These are phyloP conservation scores for Eubasilissa splendida DNA, from an alignment of 2,888 invertebrate species.

Conservation along the genomic window DNA sequence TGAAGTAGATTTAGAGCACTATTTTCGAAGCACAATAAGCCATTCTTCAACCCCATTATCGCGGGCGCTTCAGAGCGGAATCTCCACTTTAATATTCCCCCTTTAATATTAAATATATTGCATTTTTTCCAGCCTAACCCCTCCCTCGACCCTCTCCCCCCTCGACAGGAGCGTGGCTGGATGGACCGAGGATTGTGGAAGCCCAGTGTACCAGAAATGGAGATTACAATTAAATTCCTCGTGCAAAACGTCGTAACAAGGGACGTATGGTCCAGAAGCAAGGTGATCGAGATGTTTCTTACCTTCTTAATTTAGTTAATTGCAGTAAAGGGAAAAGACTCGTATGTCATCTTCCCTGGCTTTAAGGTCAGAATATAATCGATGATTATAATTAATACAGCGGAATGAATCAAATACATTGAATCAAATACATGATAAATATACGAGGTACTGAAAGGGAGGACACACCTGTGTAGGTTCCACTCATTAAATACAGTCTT, in stretches of 20 bases:
- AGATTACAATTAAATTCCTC: slow-evolving; percentile 59
- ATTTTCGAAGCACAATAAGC: slow-evolving; percentile 26
- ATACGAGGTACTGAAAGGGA: no score
- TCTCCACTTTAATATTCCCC: slow-evolving; percentile 22
- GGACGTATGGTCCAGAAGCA: slow-evolving; percentile 49
- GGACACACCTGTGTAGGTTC: no score
- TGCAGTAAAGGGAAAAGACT: no score
- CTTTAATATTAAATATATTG: slow-evolving; percentile 57
- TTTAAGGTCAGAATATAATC: no score
- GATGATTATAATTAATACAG: no score
- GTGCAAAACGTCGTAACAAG: slow-evolving; percentile 57
- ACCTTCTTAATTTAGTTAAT: no score
- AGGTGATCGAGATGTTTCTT: not conserved
- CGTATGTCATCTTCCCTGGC: no score
- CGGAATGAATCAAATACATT: no score
- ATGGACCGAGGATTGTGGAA: slow-evolving; percentile 47
- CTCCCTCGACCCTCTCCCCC: slow-evolving; percentile 9
- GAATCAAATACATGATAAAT: no score
- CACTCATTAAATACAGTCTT: no score
- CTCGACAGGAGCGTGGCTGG: slow-evolving; percentile 23
- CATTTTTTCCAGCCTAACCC: slow-evolving; percentile 49
- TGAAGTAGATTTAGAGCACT: not conserved
- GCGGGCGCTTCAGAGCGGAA: slow-evolving; percentile 31
- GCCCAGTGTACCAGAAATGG: slow-evolving; percentile 57
- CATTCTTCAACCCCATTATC: slow-evolving; percentile 14